A percentile compares a stretch with the other conserved stretches of the same genome.
Evolutionary conservation across 2,888 invertebrate species (phyloP).

Genomic region (Agrotis ipsilon): DNA sequence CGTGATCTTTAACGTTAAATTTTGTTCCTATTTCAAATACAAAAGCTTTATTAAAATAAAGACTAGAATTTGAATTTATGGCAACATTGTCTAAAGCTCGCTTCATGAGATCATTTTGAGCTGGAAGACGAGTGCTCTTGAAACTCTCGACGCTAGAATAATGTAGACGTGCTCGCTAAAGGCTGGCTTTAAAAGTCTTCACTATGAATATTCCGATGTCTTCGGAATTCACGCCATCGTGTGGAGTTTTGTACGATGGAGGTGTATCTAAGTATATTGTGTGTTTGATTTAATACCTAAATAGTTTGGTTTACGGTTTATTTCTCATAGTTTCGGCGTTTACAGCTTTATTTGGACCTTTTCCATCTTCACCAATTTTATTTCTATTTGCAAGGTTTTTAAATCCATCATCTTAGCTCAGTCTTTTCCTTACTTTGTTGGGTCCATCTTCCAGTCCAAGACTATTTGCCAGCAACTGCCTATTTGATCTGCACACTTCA

Average conservation of each 20-base stretch:
- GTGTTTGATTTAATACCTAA: background rate
- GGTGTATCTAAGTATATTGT: background rate
- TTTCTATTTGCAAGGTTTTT: background rate
- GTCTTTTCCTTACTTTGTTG: background rate
- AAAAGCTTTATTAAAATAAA: slow-evolving; percentile 43
- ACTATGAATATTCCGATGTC: slow-evolving; percentile 59
- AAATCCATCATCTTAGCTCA: background rate
- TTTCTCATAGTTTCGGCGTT: background rate
- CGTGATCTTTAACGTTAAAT: slow-evolving; percentile 26
- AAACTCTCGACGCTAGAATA: slow-evolving; percentile 42
- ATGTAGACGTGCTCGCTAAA: slow-evolving; percentile 24
- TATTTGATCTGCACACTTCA: background rate
- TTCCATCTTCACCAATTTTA: background rate
- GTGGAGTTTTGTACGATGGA: slow-evolving; percentile 16
- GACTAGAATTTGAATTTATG: slow-evolving; percentile 4
- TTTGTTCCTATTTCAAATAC: slow-evolving; percentile 32
- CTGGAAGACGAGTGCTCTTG: slow-evolving; percentile 37
- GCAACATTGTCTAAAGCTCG: slow-evolving; percentile 26
- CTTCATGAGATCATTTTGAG: slow-evolving; percentile 32
- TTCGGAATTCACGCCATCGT: slow-evolving; percentile 10
- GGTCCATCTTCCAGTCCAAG: background rate
- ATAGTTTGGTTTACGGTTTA: background rate
- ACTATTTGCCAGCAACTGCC: background rate
- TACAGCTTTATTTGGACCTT: background rate
- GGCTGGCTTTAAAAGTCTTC: slow-evolving; percentile 49